Conservation (phyloP, 2,797 vertebrate genomes). For the Xenentodon cancila region DNA sequence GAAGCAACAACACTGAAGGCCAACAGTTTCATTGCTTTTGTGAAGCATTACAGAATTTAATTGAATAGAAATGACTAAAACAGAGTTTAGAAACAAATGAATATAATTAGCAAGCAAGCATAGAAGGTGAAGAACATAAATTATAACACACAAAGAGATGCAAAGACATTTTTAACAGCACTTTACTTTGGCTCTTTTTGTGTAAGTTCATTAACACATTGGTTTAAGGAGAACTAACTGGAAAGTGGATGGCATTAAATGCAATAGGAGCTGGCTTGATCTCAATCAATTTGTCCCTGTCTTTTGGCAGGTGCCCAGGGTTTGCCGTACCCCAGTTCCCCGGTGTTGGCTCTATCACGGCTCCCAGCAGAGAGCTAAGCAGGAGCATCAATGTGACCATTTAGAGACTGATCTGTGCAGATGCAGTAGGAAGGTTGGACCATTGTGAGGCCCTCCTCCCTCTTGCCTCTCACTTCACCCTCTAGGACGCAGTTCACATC, state of each 20-base stretch:
- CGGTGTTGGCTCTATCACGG: conserved; percentile 75
- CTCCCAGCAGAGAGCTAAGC: conserved; percentile 70
- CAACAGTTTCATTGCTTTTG: conserved; percentile 53
- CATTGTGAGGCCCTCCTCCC: conserved; percentile 66
- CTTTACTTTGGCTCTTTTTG: conserved; percentile 20
- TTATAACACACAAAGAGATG: not conserved
- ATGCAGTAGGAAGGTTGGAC: conserved; percentile 76
- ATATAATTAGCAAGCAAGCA: conserved; percentile 24
- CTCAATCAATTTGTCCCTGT: conserved; percentile 79
- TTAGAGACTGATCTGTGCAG: conserved; percentile 75
- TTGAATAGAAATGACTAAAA: conserved; percentile 42
- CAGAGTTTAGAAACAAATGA: not conserved
- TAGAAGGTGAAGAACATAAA: conserved; percentile 16
- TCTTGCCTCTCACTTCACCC: conserved; percentile 69
- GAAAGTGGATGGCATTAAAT: conserved; percentile 61
- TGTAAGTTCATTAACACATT: conserved; percentile 19
- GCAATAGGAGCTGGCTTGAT: conserved; percentile 71
- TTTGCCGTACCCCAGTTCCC: conserved; percentile 62
- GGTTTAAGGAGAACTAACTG: conserved; percentile 51
- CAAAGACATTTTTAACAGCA: conserved; percentile 13
- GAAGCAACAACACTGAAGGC: conserved; percentile 65
- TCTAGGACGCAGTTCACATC: conserved; percentile 73
- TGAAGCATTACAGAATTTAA: conserved; percentile 36
- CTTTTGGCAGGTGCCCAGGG: conserved; percentile 74
- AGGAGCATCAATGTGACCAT: conserved; percentile 80